These are phyloP conservation scores for Choloepus hoffmanni DNA, from an alignment of 2,113 vertebrate genomes.

Conservation along the genomic window DNA sequence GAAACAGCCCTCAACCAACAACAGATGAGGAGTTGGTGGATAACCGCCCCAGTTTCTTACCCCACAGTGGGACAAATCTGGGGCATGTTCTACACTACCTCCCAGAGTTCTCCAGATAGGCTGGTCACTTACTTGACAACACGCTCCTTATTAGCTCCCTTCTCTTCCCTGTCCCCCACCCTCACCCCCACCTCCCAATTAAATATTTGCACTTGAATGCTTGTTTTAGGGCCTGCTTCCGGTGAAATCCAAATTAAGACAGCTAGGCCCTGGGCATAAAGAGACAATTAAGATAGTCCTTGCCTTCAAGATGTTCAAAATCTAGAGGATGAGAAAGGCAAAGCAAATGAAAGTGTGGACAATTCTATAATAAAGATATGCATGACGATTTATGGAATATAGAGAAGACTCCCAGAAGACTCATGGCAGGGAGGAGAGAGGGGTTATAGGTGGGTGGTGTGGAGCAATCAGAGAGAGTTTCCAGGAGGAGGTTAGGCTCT, in stretches of 20 bases:
- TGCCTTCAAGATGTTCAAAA: constrained; percentile 12
- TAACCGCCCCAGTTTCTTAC: too few species aligned
- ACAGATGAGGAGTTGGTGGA: neutral
- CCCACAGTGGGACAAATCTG: neutral
- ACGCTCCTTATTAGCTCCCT: neutral
- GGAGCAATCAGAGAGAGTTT: neutral
- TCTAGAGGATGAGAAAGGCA: neutral
- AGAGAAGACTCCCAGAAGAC: neutral
- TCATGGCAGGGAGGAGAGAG: neutral
- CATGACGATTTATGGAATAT: too few species aligned
- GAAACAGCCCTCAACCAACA: neutral
- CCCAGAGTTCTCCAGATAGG: neutral
- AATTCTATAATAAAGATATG: neutral
- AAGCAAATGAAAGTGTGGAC: neutral
- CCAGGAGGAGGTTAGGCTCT: neutral
- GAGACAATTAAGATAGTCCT: neutral
- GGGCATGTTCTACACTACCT: neutral
- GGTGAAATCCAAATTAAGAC: neutral
- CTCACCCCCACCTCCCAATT: neutral
- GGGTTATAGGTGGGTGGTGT: neutral
- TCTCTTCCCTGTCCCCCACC: neutral
- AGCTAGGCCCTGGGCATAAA: neutral
- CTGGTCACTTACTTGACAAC: neutral
- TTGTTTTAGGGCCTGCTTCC: neutral
- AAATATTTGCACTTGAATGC: neutral